Base-by-base conservation (phyloP, 2,888 invertebrate genomes). In the Mimachlamys varia region DNA sequence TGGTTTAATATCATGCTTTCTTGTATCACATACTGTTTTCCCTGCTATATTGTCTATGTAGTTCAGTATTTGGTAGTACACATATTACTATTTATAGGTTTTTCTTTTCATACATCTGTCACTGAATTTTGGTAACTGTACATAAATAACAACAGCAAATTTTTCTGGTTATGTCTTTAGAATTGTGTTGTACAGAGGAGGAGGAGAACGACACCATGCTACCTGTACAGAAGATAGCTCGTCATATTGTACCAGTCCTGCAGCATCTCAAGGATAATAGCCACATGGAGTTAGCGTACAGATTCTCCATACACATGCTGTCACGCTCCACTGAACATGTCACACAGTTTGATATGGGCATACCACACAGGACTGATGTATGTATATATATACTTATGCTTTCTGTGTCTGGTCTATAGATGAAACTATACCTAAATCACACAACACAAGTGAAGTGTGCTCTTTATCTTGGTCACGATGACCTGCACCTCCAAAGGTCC, bases 231-330 rank as follows among this genome's bases (percentile, higher is more conserved):
- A 49, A 13, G 4, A 62, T 89, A n/a, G 89, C 89, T 90, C 90
- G 91, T 33, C 76, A 89, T 58, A 92, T 94, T n/a, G 88, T 93
- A 49, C 94, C 94, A 5, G 90, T 94, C 12, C 89, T 95, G 19
- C 91, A 93, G 33, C 94, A 94, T 90, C 91, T 95, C 53, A 90
- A 93, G 89, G 94, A 94, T 27, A 95, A 94, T 91, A 94, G 94
- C 49, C 95, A 95, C 89, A 89, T 94, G 62, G 94, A 94, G 90
- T 93, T 95, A 87, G 94, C 95, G 0, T 93, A 94, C 76, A 91
- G 92, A 13, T 95, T 93, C 89, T 91, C 94, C 37, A 76, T 93
- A 12, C 93, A 94, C 90, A 94, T 93, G 91, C 50, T 94, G 55
- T 91, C 91, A 87, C 93, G 93, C 3, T 89, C 93, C 7, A 89